Percentiles rank a stretch among this genome's conserved stretches.
Conservation (phyloP, 2,888 invertebrate species). For the Poecilobothrus nobilitatus region DNA sequence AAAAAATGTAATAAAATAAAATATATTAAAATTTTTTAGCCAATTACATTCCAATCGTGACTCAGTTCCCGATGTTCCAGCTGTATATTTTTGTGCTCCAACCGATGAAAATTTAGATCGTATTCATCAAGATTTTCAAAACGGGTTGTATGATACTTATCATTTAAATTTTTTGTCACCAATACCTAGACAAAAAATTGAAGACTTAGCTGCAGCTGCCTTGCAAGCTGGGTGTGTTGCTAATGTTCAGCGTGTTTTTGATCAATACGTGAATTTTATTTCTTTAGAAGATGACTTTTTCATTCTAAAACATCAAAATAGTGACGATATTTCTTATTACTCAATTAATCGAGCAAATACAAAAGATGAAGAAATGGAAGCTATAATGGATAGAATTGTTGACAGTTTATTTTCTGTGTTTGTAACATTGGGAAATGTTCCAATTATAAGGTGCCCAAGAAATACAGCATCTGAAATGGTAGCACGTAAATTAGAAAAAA, state of each 20-base stretch:
- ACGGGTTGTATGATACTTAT: slow-evolving; percentile 86
- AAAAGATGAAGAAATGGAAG: slow-evolving; percentile 91
- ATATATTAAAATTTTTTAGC: slow-evolving; percentile 44
- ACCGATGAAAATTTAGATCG: slow-evolving; percentile 91
- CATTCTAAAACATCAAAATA: slow-evolving; percentile 84
- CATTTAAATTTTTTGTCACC: slow-evolving; percentile 96
- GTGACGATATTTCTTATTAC: slow-evolving; percentile 86
- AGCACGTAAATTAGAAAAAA: slow-evolving; percentile 92
- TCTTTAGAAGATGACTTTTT: slow-evolving; percentile 97
- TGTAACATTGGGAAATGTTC: slow-evolving; percentile 79
- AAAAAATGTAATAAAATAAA: slow-evolving; percentile 9
- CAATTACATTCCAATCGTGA: slow-evolving; percentile 81
- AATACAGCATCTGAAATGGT: slow-evolving; percentile 99
- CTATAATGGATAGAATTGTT: slow-evolving; percentile 86
- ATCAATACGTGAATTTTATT: slow-evolving; percentile 98
- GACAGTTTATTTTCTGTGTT: slow-evolving; percentile 96
- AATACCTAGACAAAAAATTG: slow-evolving; percentile 84
- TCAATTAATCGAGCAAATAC: slow-evolving; percentile 90
- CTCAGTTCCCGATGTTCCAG: slow-evolving; percentile 96
- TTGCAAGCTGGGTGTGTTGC: slow-evolving; percentile 84
- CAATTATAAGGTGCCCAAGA: slow-evolving; percentile 60
- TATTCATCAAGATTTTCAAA: slow-evolving; percentile 83
- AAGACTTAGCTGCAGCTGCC: slow-evolving; percentile 89
- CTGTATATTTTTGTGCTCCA: slow-evolving; percentile 95
- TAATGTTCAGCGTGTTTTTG: slow-evolving; percentile 90